phyloP scores from a whole-genome alignment of 2,888 invertebrate species.

The Drosophila ezoana region DNA sequence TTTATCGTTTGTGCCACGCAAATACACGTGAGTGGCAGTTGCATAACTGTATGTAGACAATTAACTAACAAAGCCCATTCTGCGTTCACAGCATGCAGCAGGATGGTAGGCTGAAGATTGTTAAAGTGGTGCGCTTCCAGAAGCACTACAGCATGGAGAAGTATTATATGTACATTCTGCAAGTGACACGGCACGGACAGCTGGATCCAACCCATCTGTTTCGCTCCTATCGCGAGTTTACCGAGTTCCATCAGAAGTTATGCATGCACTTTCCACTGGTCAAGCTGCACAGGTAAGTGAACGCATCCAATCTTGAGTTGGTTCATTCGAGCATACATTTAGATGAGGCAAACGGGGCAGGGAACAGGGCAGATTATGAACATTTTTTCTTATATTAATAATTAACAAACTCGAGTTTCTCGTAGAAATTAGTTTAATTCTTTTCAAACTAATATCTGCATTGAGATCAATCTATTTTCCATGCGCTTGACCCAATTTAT shows the following conservation, averaged over 20 bases:
- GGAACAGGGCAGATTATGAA: too few species aligned
- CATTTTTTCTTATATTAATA: too few species aligned
- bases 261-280: slow-evolving; percentile 96
- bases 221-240: slow-evolving; percentile 98
- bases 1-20: slow-evolving; percentile 96
- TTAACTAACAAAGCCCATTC: not conserved
- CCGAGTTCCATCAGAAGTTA: slow-evolving; percentile 97
- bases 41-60: not conserved
- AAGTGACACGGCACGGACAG: slow-evolving; percentile 93
- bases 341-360: too few species aligned
- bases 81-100: slow-evolving; percentile 89
- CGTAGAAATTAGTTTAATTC: too few species aligned
- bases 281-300: slow-evolving; percentile 92
- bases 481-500: too few species aligned
- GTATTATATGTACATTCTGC: slow-evolving; percentile 96
- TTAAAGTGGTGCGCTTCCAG: slow-evolving; percentile 94
- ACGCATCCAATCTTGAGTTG: not conserved
- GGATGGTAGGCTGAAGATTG: slow-evolving; percentile 94
- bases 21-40: slow-evolving; percentile 91
- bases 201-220: slow-evolving; percentile 95
- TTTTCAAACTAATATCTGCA: too few species aligned
- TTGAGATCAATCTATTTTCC: too few species aligned
- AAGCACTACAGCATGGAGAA: slow-evolving; percentile 99
- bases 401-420: too few species aligned
- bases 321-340: too few species aligned